Base-by-base conservation (phyloP, 53 echinoderm and acorn worm genomes). In the Henricia sp. region DNA sequence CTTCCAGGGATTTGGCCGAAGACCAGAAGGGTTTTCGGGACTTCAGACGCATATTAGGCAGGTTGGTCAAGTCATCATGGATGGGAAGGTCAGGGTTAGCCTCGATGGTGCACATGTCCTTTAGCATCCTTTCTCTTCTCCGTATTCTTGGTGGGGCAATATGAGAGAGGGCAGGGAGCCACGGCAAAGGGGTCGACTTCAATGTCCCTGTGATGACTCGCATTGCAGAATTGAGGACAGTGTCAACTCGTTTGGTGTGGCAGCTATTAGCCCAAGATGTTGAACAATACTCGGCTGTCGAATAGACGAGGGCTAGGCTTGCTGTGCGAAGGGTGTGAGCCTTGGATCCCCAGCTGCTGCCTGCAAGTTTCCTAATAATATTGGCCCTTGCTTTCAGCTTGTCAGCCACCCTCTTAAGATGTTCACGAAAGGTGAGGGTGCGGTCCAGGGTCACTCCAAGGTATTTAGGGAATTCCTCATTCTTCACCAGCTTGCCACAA, bases 61-160 rank as follows among this genome's bases (percentile, higher is more conserved):
- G 38, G 23, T 66, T 37, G 2, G 17, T 44, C 21, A 70, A 23
- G 70, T 70, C 42, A 19, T 70, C 70, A n/a, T 70, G 70, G 70
- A 70, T 70, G 8, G 70, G 70, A 16, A 70, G 70, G 70, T 70
- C 70, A 38, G 70, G 39, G 17, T 70, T 70, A 44, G 17, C 26
- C 19, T 37, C 26, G 26, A 20, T 38, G 70, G 12, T 40, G 11
- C 3, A 6, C 2, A 40, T 6, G 2, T 36, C 70, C 70, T 25
- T 16, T n/a, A 24, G 42, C 6, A 24, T 70, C 42, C 17, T 70
- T 41, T 16, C 40, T 44, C 42, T 37, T 11, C 70, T 12, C 16
- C 70, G 42, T 39, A 70, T 2, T 2, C 11, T 19, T 40, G 41
- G 70, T 20, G 70, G 70, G 16, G 70, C 26, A 2, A 70, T 70